A percentile compares a stretch with the other conserved stretches of the same genome.
phyloP scores from a whole-genome alignment of 2,888 invertebrate genomes.

The Eupithecia subumbrata region DNA sequence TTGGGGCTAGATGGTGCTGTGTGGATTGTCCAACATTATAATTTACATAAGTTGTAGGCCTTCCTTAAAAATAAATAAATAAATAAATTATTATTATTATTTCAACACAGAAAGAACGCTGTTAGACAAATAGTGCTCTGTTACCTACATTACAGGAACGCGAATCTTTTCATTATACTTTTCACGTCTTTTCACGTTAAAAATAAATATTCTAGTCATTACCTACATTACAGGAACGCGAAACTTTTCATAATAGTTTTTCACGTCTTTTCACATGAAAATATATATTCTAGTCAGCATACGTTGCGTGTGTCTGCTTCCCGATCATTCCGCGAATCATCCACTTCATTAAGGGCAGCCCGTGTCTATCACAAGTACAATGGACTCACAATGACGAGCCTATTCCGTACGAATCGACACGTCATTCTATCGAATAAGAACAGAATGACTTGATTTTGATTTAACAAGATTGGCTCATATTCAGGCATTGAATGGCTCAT shows the following conservation, averaged over 20 bases:
- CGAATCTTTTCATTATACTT: too few species aligned
- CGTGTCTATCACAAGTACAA: conserved; percentile 32
- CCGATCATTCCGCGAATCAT: conserved; percentile 27
- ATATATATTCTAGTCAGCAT: not conserved
- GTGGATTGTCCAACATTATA: too few species aligned
- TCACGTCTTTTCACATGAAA: not conserved
- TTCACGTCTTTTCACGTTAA: not conserved
- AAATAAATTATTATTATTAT: too few species aligned
- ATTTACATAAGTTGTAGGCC: too few species aligned
- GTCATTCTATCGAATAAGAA: conserved; percentile 22
- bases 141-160: too few species aligned
- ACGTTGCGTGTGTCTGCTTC: conserved; percentile 8
- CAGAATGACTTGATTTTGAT: conserved; percentile 6
- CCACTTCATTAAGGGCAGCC: conserved; percentile 31
- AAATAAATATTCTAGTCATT: not conserved
- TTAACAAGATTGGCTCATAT: conserved; percentile 11
- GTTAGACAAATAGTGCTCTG: too few species aligned
- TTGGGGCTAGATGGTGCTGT: too few species aligned
- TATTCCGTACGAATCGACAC: conserved; percentile 12
- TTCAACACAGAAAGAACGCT: too few species aligned
- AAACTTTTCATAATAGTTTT: too few species aligned
- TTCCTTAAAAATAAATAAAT: too few species aligned
- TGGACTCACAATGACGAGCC: conserved; percentile 30
- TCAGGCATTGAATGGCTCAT: not conserved
- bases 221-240: too few species aligned